Percentiles rank a stretch among this genome's conserved stretches.
These are phyloP conservation scores for Coregonus ussuriensis DNA, from an alignment of 2,797 vertebrate species.

Conservation along the genomic window DNA sequence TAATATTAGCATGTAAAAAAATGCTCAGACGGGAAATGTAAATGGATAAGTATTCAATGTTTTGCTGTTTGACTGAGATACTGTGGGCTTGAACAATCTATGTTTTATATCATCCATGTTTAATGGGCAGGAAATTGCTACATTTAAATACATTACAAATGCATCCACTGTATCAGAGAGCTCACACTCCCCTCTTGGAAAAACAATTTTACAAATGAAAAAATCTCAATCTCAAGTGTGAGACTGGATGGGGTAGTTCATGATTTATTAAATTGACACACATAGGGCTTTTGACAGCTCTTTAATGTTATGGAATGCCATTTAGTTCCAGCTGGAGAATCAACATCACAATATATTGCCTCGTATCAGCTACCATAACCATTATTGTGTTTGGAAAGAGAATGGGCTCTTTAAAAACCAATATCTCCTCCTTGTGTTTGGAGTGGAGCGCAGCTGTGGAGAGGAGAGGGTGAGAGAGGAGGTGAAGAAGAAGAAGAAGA, in stretches of 20 bases:
- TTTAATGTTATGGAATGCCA: constrained; percentile 54
- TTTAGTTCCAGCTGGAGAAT: constrained; percentile 47
- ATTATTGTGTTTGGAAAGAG: constrained; percentile 24
- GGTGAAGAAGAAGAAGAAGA: constrained; percentile 22
- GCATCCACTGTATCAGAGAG: constrained; percentile 8
- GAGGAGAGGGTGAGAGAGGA: constrained; percentile 18
- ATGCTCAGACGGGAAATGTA: constrained; percentile 24
- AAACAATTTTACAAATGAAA: constrained; percentile 57
- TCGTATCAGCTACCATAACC: constrained; percentile 43
- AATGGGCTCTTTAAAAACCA: constrained; percentile 23
- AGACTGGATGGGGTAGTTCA: constrained; percentile 49
- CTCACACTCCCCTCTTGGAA: constrained; percentile 38
- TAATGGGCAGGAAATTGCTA: constrained; percentile 27
- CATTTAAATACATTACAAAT: constrained; percentile 29
- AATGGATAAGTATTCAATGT: constrained; percentile 22
- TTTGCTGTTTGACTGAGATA: constrained; percentile 27
- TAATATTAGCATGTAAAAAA: constrained; percentile 16
- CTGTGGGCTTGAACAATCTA: background rate
- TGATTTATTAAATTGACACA: constrained; percentile 64
- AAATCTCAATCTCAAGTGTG: constrained; percentile 52
- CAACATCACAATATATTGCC: constrained; percentile 39
- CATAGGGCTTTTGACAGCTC: constrained; percentile 48
- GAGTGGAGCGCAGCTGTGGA: constrained; percentile 17
- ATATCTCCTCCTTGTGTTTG: constrained; percentile 29
- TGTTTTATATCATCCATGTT: constrained; percentile 18